Percentiles rank a stretch among this genome's conserved stretches.
These are phyloP conservation scores for Arvicanthis niloticus DNA, from an alignment of 2,113 vertebrate genomes.

Conservation along the genomic window DNA sequence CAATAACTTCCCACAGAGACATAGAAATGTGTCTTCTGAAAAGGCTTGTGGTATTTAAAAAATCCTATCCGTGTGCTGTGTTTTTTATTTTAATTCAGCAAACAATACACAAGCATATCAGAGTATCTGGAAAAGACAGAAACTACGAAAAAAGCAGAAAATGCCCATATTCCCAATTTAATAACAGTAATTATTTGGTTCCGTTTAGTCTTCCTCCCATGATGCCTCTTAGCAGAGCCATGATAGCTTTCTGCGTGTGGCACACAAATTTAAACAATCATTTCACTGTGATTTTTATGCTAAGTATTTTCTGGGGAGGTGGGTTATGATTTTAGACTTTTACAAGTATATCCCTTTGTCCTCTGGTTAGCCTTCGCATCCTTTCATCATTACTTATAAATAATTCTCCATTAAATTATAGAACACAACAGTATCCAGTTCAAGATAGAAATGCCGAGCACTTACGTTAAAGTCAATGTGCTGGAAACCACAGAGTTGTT, in stretches of 20 bases:
- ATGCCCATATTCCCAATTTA: background rate
- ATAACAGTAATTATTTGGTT: background rate
- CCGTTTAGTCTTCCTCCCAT: background rate
- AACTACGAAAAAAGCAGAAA: slow-evolving; percentile 33
- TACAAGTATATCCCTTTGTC: background rate
- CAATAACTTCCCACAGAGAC: background rate
- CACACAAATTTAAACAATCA: background rate
- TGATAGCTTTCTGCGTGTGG: background rate
- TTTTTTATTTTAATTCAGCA: background rate
- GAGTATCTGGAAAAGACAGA: slow-evolving; percentile 31
- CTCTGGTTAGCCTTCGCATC: background rate
- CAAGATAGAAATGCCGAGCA: background rate
- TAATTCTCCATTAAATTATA: background rate
- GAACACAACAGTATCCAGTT: background rate
- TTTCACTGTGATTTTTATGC: background rate
- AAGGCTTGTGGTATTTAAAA: slow-evolving; percentile 39
- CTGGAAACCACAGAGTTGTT: background rate
- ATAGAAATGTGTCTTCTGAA: background rate
- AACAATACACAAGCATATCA: background rate
- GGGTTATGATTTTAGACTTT: background rate
- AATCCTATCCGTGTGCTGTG: background rate
- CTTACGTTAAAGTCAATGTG: background rate
- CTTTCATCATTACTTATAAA: slow-evolving; percentile 16
- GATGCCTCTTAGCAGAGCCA: background rate
- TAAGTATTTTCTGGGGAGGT: background rate